These are phyloP conservation scores for Glareola pratincola DNA, from an alignment of 2,113 vertebrate genomes.

Conservation along the genomic window DNA sequence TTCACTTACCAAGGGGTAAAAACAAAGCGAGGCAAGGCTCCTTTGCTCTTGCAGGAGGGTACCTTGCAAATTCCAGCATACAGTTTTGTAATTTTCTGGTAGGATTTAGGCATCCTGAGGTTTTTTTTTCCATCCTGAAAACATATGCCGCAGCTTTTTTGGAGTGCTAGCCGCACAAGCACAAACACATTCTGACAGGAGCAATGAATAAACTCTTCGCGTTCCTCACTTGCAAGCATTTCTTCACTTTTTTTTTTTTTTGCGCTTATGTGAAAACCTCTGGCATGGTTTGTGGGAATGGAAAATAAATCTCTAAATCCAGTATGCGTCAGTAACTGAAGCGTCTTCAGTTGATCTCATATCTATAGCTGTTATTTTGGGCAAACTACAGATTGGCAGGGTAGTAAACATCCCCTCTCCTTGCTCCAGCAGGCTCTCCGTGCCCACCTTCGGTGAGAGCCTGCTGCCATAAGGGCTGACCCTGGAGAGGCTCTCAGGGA, in stretches of 20 bases:
- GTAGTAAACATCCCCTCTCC: not conserved
- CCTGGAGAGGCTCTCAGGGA: accelerated
- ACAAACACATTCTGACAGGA: conserved; percentile 13
- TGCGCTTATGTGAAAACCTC: not conserved
- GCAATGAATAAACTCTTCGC: not conserved
- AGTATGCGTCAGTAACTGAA: conserved; percentile 19
- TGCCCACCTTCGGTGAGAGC: not conserved
- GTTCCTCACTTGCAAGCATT: not conserved
- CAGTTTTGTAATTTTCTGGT: not conserved
- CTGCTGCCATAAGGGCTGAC: not conserved
- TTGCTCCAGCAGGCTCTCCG: not conserved
- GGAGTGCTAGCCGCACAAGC: conserved; percentile 5
- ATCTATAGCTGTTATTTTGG: conserved; percentile 26
- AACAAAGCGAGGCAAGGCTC: not conserved
- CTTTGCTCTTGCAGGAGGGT: not conserved
- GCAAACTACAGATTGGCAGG: conserved; percentile 5
- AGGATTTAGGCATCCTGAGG: not conserved
- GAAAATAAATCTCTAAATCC: conserved; percentile 27
- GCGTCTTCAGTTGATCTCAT: not conserved
- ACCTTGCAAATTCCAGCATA: not conserved
- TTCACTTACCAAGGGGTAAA: not conserved
- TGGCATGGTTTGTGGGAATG: not conserved
- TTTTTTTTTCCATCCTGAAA: not conserved
- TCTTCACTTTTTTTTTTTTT: not conserved
- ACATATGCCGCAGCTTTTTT: not conserved